Evolutionary conservation across 2,888 invertebrate species (phyloP).

Genomic region (Laothoe populi): DNA sequence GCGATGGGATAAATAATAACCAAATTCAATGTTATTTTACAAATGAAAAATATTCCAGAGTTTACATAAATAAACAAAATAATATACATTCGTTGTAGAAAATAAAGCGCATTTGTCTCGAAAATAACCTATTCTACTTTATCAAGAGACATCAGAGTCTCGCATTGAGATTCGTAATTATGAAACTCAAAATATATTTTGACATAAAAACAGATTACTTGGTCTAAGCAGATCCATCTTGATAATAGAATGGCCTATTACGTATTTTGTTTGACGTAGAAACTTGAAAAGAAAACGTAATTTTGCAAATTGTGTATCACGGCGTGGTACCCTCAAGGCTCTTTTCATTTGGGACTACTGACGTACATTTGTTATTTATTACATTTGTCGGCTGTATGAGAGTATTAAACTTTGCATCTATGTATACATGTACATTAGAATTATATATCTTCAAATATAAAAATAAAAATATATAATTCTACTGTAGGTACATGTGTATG

Average conservation of each 20-base stretch:
- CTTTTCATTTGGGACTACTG: conserved; percentile 54
- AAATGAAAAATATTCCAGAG: too few relatives aligned
- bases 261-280: conserved; percentile 49
- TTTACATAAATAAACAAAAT: background rate
- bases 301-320: conserved; percentile 63
- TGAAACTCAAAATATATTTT: conserved; percentile 15
- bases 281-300: conserved; percentile 59
- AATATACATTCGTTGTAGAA: background rate
- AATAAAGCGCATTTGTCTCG: background rate
- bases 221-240: conserved; percentile 47
- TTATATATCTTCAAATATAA: too few relatives aligned
- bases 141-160: background rate
- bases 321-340: conserved; percentile 48
- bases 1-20: too few relatives aligned
- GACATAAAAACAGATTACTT: conserved; percentile 31
- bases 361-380: conserved; percentile 54
- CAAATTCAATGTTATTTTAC: too few relatives aligned
- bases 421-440: background rate
- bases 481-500: too few relatives aligned
- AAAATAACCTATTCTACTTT: background rate
- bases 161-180: conserved; percentile 21
- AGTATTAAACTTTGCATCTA: conserved; percentile 1
- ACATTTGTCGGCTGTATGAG: conserved; percentile 38
- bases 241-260: conserved; percentile 45
- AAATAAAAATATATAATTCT: too few relatives aligned